phyloP scores from a whole-genome alignment of 2,888 invertebrate genomes.

The Petrolisthes cinctipes region DNA sequence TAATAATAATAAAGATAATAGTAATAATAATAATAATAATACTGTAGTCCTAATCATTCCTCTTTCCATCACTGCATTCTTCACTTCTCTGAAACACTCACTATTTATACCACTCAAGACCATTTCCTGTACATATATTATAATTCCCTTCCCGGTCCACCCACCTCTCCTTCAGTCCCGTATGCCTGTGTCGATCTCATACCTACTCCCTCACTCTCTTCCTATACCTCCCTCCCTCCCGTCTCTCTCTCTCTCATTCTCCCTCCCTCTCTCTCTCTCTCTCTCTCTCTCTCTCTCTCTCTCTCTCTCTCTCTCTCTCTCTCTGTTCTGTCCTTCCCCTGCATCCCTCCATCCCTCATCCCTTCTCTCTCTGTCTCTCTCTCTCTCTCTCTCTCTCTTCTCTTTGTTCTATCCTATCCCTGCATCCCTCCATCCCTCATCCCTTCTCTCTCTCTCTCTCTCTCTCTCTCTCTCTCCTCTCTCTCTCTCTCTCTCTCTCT shows the following conservation, averaged over 20 bases:
- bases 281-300: not conserved
- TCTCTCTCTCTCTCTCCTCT: not conserved
- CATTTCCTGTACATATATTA: not conserved
- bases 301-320: slow-evolving; percentile 11
- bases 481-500: not conserved
- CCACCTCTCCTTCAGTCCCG: not conserved
- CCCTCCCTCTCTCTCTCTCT: not conserved
- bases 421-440: not conserved
- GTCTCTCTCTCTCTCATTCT: not conserved
- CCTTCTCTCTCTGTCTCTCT: not conserved
- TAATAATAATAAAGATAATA: not conserved
- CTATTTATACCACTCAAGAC: not conserved
- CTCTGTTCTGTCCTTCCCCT: not conserved
- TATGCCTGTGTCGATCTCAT: not conserved
- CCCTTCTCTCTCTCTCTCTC: not conserved
- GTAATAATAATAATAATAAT: no score
- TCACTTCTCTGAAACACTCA: not conserved
- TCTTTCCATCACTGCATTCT: no score
- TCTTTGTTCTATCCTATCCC: not conserved
- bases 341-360: not conserved
- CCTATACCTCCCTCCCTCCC: not conserved
- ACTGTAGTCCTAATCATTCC: no score
- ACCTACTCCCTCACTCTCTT: not conserved
- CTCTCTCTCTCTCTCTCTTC: slow-evolving; percentile 18
- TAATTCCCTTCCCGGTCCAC: not conserved